phyloP scores from a whole-genome alignment of 2,113 vertebrate genomes.

The Phocoena sinus region DNA sequence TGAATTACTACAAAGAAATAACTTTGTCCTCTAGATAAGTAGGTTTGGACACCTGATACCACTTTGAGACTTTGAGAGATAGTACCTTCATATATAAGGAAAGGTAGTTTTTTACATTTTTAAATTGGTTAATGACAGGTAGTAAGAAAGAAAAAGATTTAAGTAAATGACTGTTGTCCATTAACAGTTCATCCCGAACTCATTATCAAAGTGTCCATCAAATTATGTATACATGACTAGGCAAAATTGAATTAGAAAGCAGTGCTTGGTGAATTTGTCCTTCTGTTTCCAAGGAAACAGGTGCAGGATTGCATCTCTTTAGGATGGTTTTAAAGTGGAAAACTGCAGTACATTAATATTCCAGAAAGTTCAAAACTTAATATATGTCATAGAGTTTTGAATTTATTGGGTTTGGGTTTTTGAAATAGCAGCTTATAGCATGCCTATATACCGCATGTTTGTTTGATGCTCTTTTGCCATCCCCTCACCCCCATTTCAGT shows the following conservation, averaged over 20 bases:
- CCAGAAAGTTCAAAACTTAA: neutral
- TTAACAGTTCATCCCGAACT: conserved; percentile 24
- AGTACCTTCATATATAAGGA: neutral
- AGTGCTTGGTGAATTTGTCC: conserved; percentile 37
- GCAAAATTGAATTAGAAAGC: conserved; percentile 24
- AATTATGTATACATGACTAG: conserved; percentile 26
- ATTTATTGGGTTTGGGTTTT: neutral
- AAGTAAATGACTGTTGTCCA: neutral
- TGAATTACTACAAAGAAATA: neutral
- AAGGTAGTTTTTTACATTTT: neutral
- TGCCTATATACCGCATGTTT: neutral
- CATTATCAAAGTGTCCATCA: neutral
- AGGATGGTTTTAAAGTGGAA: conserved; percentile 39
- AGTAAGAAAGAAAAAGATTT: neutral
- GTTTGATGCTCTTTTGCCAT: neutral
- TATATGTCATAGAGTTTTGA: neutral
- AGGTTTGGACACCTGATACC: neutral
- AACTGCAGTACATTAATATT: conserved; percentile 4
- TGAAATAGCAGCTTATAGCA: neutral
- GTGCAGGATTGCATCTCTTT: conserved; percentile 6
- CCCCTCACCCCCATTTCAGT: neutral
- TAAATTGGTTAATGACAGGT: neutral
- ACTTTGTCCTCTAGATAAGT: neutral
- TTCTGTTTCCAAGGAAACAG: conserved; percentile 76
- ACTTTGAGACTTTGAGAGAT: neutral